phyloP scores from a whole-genome alignment of 2,797 vertebrate genomes.

The Dendrocincla fuliginosa region DNA sequence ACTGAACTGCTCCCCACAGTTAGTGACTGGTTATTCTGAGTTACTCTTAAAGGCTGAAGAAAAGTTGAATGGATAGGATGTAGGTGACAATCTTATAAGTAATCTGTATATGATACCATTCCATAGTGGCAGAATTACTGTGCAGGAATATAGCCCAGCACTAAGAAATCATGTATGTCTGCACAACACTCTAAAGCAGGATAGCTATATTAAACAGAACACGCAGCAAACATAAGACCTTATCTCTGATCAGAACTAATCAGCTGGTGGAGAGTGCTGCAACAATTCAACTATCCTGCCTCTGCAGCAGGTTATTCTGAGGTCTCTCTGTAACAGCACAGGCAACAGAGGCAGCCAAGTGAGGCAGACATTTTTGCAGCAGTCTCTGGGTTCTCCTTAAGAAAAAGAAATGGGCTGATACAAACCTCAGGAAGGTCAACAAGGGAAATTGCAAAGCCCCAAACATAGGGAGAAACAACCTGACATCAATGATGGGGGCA shows the following conservation, averaged over 20 bases:
- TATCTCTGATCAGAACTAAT: neutral
- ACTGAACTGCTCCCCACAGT: neutral
- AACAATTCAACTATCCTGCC: neutral
- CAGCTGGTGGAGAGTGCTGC: neutral
- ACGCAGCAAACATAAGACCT: neutral
- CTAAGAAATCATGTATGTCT: neutral
- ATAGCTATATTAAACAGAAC: neutral
- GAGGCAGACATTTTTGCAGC: neutral
- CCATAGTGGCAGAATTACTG: neutral
- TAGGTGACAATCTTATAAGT: neutral
- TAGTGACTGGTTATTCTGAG: neutral
- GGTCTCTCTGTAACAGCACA: neutral
- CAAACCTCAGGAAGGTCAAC: neutral
- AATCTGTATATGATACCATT: neutral
- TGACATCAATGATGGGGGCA: rapidly evolving
- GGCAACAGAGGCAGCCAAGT: neutral
- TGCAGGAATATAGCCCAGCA: neutral
- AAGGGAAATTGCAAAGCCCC: neutral
- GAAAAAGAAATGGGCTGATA: neutral
- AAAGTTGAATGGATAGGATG: neutral
- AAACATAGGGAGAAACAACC: neutral
- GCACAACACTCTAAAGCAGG: neutral
- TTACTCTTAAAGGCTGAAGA: neutral
- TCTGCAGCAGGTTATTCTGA: neutral
- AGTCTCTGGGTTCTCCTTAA: neutral